Evolutionary conservation across 2,113 vertebrate genomes (phyloP).

Genomic region (Protobothrops mucrosquamatus): DNA sequence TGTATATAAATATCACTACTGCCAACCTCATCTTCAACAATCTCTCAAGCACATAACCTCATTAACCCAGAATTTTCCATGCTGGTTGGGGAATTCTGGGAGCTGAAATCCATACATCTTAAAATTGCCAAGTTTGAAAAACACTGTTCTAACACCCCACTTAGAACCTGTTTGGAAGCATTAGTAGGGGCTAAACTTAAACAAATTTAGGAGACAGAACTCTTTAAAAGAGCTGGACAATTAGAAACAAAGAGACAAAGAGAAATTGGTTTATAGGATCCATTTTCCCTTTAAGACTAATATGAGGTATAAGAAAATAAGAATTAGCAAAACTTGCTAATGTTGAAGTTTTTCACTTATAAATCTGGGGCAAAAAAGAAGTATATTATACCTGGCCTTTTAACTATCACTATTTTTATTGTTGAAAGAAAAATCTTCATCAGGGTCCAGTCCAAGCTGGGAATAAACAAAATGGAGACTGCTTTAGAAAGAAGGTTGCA

Average conservation of each 20-base stretch:
- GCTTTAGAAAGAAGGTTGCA: too few species aligned
- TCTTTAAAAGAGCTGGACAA: background rate
- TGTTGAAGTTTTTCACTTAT: background rate
- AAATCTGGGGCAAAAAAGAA: background rate
- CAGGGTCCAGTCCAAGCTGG: too few species aligned
- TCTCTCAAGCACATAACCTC: background rate
- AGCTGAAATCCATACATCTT: background rate
- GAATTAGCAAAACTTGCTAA: background rate
- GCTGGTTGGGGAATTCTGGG: background rate
- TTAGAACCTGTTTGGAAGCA: background rate
- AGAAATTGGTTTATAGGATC: background rate
- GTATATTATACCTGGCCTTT: background rate
- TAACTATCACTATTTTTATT: background rate
- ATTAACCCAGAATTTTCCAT: background rate
- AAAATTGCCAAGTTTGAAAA: background rate
- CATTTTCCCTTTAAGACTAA: background rate
- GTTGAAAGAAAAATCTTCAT: too few species aligned
- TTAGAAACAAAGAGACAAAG: background rate
- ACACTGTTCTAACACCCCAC: background rate
- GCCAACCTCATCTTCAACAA: background rate
- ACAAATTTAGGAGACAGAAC: background rate
- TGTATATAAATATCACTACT: background rate
- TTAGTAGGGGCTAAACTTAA: background rate
- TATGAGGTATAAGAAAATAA: background rate
- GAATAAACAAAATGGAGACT: too few species aligned